Evolutionary conservation across 2,888 invertebrate species (phyloP).

Genomic region (Orthosia gothica): DNA sequence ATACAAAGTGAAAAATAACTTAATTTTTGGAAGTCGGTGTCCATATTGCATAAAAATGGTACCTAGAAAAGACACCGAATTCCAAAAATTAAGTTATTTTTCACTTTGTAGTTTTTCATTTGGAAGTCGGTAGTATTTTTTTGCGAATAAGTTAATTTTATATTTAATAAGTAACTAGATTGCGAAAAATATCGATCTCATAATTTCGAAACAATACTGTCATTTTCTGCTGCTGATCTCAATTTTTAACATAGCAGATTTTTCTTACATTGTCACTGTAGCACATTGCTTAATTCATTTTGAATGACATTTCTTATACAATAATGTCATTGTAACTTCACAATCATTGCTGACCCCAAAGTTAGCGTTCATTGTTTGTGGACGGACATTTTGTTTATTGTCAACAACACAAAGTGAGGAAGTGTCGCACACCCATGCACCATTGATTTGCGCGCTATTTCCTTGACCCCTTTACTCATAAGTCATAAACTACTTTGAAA

Average conservation of each 20-base stretch:
- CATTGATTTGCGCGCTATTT: constrained; percentile 67
- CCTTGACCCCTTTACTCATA: constrained; percentile 63
- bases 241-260: not conserved
- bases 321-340: constrained; percentile 40
- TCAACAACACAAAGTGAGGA: constrained; percentile 81
- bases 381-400: constrained; percentile 73
- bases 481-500: constrained; percentile 56
- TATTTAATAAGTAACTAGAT: constrained; percentile 8
- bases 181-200: constrained; percentile 1
- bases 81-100: no score
- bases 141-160: no score
- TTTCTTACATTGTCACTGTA: not conserved
- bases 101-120: no score
- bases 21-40: no score
- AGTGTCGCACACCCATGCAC: constrained; percentile 73
- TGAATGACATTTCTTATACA: constrained; percentile 41
- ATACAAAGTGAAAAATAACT: no score
- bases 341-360: constrained; percentile 58
- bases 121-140: no score
- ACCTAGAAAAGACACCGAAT: no score
- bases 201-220: constrained; percentile 4
- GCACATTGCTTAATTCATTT: constrained; percentile 33
- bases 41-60: no score
- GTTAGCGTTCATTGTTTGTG: constrained; percentile 57
- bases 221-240: not conserved